phyloP scores from a whole-genome alignment of 2,888 invertebrate species.

The Trichopria drosophilae region DNA sequence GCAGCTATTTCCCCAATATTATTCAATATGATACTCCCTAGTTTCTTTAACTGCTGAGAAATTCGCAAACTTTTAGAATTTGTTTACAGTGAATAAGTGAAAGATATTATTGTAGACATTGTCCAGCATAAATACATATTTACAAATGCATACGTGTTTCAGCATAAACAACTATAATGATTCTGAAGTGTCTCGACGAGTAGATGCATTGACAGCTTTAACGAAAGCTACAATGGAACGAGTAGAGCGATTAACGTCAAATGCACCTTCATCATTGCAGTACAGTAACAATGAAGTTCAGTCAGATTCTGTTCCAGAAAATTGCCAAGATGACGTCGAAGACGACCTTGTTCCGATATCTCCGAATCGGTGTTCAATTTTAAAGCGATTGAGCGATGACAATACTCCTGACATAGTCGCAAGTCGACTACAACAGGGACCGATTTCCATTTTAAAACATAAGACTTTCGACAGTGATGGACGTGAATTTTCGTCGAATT shows the following conservation, averaged over 20 bases:
- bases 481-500: slow-evolving; percentile 44
- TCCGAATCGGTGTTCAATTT: slow-evolving; percentile 43
- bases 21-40: no score
- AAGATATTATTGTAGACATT: no score
- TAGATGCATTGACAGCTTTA: slow-evolving; percentile 68
- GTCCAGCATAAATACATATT: no score
- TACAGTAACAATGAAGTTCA: no score
- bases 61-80: no score
- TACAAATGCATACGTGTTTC: no score
- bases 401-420: slow-evolving; percentile 33
- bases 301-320: no score
- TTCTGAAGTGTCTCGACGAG: slow-evolving; percentile 61
- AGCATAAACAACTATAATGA: slow-evolving; percentile 38
- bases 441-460: slow-evolving; percentile 65
- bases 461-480: slow-evolving; percentile 61
- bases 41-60: no score
- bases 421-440: slow-evolving; percentile 46
- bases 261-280: slow-evolving; percentile 32
- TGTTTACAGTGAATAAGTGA: no score
- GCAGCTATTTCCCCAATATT: no score
- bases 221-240: slow-evolving; percentile 71
- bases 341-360: slow-evolving; percentile 40
- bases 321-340: slow-evolving; percentile 4
- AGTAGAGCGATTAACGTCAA: slow-evolving; percentile 65
- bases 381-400: slow-evolving; percentile 39